A percentile compares a stretch with the other conserved stretches of the same genome.
Conservation (phyloP, 2,797 vertebrate species). For the Crenichthys baileyi region DNA sequence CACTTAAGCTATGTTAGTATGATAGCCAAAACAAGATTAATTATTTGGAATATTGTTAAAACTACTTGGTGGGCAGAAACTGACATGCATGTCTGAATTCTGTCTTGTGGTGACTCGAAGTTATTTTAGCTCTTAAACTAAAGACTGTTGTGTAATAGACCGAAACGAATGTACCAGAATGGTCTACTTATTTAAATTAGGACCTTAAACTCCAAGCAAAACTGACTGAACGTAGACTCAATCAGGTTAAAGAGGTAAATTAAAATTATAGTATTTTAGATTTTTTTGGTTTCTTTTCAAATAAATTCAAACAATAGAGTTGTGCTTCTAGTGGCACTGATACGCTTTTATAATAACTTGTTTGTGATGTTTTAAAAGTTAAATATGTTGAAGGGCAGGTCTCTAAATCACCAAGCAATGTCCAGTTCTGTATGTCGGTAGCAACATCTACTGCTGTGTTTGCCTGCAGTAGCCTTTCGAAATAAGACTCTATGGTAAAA, state of each 20-base stretch:
- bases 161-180: not conserved
- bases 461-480: not conserved
- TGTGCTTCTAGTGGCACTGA: fast-evolving
- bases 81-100: not conserved
- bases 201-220: not conserved
- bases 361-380: constrained; percentile 42
- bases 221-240: not conserved
- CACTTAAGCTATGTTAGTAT: not conserved
- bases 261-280: not conserved
- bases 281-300: not conserved
- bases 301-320: not conserved
- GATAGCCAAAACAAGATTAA: not conserved
- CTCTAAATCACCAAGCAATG: not conserved
- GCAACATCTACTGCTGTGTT: not conserved
- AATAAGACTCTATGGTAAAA: not conserved
- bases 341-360: constrained; percentile 10
- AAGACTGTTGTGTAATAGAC: not conserved
- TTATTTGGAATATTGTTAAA: not conserved
- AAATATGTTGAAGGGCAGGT: constrained; percentile 14
- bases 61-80: constrained; percentile 1
- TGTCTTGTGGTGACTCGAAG: not conserved
- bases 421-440: not conserved
- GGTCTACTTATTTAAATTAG: not conserved
- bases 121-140: too few species aligned
- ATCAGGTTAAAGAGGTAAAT: not conserved